A percentile compares a stretch with the other conserved stretches of the same genome.
Evolutionary conservation across 1,140 invertebrate genomes (phyloP).

Genomic region (Microvelia longipes): DNA sequence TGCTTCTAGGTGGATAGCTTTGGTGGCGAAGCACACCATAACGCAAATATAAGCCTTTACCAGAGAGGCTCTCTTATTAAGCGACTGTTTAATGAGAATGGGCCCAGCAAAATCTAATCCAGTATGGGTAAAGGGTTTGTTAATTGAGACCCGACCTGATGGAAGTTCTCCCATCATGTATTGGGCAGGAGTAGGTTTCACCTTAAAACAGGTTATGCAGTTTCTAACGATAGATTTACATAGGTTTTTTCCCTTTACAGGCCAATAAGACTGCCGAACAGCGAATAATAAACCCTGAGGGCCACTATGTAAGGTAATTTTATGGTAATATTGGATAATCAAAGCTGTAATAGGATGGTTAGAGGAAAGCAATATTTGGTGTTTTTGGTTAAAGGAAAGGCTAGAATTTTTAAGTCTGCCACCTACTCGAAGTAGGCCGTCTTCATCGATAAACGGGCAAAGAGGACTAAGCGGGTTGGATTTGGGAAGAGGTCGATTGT

Average conservation of each 20-base stretch:
- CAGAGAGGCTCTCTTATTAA: neutral
- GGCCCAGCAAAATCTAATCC: slow-evolving; percentile 22
- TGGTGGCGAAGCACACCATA: slow-evolving; percentile 23
- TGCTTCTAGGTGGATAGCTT: slow-evolving; percentile 24
- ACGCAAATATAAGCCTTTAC: slow-evolving; percentile 15
- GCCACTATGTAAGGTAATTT: neutral
- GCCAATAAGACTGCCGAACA: neutral
- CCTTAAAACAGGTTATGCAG: neutral
- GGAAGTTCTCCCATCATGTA: neutral
- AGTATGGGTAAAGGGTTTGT: slow-evolving; percentile 27
- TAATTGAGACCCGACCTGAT: slow-evolving; percentile 27
- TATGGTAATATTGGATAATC: neutral
- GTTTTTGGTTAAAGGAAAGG: neutral
- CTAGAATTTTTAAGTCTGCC: neutral
- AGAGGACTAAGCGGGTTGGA: neutral
- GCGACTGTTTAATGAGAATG: slow-evolving; percentile 5
- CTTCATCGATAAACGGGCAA: neutral
- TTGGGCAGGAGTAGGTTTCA: neutral
- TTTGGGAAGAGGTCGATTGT: neutral
- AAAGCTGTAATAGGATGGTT: neutral
- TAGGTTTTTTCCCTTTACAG: neutral
- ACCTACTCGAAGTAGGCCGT: neutral
- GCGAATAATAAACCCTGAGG: neutral
- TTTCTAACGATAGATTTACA: neutral
- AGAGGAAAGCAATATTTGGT: neutral